Evolutionary conservation across 2,888 invertebrate species (phyloP).

Genomic region (Chrysodeixis includens): DNA sequence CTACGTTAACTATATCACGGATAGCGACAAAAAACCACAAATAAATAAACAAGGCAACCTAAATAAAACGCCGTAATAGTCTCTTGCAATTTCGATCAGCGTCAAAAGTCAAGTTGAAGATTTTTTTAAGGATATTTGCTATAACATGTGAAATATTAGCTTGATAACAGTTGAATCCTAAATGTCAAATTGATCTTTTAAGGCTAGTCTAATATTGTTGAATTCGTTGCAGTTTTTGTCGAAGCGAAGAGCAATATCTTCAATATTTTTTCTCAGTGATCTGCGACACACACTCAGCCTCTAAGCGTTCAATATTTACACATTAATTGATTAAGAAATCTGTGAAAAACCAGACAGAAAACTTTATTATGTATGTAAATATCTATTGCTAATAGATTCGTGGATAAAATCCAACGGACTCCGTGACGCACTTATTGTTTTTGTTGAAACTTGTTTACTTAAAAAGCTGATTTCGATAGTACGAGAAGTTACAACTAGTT

Average conservation of each 20-base stretch:
- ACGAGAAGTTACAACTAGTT: too few species aligned
- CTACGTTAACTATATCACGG: too few species aligned
- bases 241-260: not conserved
- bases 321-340: not conserved
- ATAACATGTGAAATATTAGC: too few species aligned
- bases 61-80: too few species aligned
- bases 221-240: not conserved
- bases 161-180: too few species aligned
- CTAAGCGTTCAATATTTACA: not conserved
- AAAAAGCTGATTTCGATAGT: not conserved
- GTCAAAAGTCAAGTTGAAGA: too few species aligned
- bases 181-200: too few species aligned
- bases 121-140: too few species aligned
- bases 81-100: too few species aligned
- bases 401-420: slow-evolving; percentile 3
- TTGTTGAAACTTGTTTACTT: slow-evolving; percentile 25
- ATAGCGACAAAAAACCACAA: too few species aligned
- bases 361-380: slow-evolving; percentile 11
- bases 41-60: too few species aligned
- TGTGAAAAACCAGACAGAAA: not conserved
- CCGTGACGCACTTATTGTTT: slow-evolving; percentile 25
- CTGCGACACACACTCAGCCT: slow-evolving; percentile 4
- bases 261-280: not conserved
- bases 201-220: too few species aligned
- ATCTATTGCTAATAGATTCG: slow-evolving; percentile 11